These are phyloP conservation scores for Drosophila greeni DNA, from an alignment of 2,888 invertebrate species.

Conservation along the genomic window DNA sequence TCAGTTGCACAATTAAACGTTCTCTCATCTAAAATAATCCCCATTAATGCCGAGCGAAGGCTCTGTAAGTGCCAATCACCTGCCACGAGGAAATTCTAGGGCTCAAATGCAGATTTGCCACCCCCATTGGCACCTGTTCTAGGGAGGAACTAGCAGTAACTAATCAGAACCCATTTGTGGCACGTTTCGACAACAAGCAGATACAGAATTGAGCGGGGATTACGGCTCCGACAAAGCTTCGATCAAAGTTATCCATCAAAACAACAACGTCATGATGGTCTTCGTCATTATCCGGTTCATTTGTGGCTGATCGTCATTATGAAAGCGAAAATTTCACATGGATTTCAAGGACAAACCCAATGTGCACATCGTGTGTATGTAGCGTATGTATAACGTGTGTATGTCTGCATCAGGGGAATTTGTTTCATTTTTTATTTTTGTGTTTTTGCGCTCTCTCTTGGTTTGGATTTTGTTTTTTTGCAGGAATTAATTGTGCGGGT, in stretches of 20 bases:
- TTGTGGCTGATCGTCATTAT: slow-evolving; percentile 25
- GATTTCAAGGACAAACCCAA: slow-evolving; percentile 67
- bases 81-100: neutral
- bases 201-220: slow-evolving; percentile 8
- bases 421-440: slow-evolving; percentile 23
- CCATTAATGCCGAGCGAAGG: slow-evolving; percentile 1
- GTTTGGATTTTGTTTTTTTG: slow-evolving; percentile 28
- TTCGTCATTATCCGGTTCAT: slow-evolving; percentile 25
- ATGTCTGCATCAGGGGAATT: slow-evolving; percentile 24
- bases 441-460: slow-evolving; percentile 24
- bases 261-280: slow-evolving; percentile 27
- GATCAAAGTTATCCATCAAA: slow-evolving; percentile 26
- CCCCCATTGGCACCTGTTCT: neutral
- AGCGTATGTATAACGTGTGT: slow-evolving; percentile 14
- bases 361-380: slow-evolving; percentile 36
- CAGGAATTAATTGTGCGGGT: slow-evolving; percentile 69
- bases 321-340: slow-evolving; percentile 63
- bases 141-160: slow-evolving; percentile 5
- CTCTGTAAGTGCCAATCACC: slow-evolving; percentile 23
- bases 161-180: slow-evolving; percentile 45
- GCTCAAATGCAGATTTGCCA: slow-evolving; percentile 10
- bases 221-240: neutral
- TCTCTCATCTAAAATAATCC: neutral
- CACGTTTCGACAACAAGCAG: slow-evolving; percentile 48
- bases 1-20: slow-evolving; percentile 2